Base-by-base conservation (phyloP, 2,888 invertebrate genomes). In the Eupeodes luniger region DNA sequence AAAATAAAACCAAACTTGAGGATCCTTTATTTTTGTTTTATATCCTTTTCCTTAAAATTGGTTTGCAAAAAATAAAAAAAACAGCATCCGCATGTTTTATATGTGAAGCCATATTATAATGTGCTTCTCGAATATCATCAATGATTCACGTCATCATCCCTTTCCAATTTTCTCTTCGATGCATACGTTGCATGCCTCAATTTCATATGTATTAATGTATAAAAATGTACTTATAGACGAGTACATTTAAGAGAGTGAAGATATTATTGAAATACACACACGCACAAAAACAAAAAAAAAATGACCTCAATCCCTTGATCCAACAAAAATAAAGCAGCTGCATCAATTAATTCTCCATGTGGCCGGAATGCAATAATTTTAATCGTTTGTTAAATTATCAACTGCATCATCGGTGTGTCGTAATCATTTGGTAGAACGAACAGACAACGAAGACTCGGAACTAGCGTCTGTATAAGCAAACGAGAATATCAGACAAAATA, bases 221-320 rank as follows among this genome's bases (percentile, higher is more conserved):
- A 40, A 5, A 40, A 5, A 40, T 4, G 1, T 40, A 40, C 27
- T 27, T 27, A 27, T 27, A 27, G 27, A 27, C 19, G 5, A 64
- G 44, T 47, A 11, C 4, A 44, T 64, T 66, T 27, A 66, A n/a
- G 27, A 6, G 9, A 49, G 49, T 34, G 12, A 55, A 53, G 11
- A 53, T 16, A 7, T 40, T 11, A 3, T 6, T 9, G 4, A 34
- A 53, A 34, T 27, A 27, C 1, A 3, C 27, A 27, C 27, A 27
- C 3, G 34, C 62, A 61, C 40, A 40, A 4, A 40, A 1, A 27
- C 1, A 62, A 57, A 1, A 27, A 27, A 62, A 57, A 74, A 64
- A 70, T 66, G 69, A 85, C 67, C 75, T 77, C 78, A 88, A 81
- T 75, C 78, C 59, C 66, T 81, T 88, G 80, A 84, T 78, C 88